phyloP scores from a whole-genome alignment of 1,140 invertebrate genomes.

The Cepaea nemoralis region DNA sequence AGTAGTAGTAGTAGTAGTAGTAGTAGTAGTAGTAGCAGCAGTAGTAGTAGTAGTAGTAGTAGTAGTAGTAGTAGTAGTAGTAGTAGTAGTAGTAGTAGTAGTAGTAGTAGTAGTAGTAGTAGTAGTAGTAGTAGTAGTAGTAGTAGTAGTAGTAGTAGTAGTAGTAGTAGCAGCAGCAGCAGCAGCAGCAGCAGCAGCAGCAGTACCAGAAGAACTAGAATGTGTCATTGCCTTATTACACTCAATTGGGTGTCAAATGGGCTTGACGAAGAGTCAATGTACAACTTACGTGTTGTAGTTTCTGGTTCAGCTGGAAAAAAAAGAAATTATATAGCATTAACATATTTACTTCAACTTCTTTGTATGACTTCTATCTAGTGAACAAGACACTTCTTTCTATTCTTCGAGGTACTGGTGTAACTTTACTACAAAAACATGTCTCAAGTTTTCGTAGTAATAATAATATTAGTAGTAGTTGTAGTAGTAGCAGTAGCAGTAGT shows the following conservation, averaged over 20 bases:
- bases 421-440: too few species aligned
- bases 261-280: too few species aligned
- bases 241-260: too few species aligned
- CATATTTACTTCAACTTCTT: too few species aligned
- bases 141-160: constrained; percentile 32
- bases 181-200: background rate
- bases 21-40: background rate
- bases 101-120: constrained; percentile 22
- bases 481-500: background rate
- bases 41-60: constrained; percentile 19
- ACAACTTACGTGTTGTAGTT: too few species aligned
- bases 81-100: constrained; percentile 26
- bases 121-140: constrained; percentile 33
- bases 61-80: constrained; percentile 26
- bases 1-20: constrained; percentile 18
- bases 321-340: too few species aligned
- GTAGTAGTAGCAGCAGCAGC: constrained; percentile 34
- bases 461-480: background rate
- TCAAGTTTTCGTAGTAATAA: background rate
- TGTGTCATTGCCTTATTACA: too few species aligned
- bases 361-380: too few species aligned
- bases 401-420: too few species aligned
- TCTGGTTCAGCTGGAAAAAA: too few species aligned
- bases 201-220: constrained; percentile 4
- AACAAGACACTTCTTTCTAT: too few species aligned